Evolutionary conservation across 2,797 vertebrate genomes (phyloP), one percentile per base, ranked within the genome.

Genomic region (Chaetodon trifasciatus): DNA sequence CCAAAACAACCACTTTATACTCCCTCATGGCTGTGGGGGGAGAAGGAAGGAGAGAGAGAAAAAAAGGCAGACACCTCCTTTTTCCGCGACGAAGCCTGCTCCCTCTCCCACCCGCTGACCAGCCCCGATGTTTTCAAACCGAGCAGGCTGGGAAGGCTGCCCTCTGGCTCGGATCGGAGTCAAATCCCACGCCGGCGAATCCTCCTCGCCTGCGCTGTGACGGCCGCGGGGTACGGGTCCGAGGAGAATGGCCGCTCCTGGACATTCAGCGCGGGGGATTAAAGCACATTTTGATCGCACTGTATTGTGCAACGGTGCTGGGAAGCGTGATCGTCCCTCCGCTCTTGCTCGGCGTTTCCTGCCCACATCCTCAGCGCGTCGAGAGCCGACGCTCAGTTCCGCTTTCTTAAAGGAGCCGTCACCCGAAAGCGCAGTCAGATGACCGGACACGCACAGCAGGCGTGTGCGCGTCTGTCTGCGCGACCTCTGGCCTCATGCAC

Each of bases 1-100:
- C 97, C 93, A 98, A 89, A 90, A 98, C 97, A 76, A 98, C 97
- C 94, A 98, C 97, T 95, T 98, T 97, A 93, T 97, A 97, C 95
- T 98, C 97, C 94, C 97, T 95, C 97, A 97, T 97, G 92, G 88
- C 85, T 86, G 28, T 28, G 24, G 63, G 15, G 52, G 13, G 16
- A 44, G 32, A 3, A 24, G 11, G n/a, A 3, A 9, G 40, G 0
- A 13, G 24, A 35, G 44, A 8, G 16, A 42, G 24, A 39, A 82
- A 77, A 68, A 78, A 75, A 78, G 76, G 50, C 84, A 90, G 86
- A 92, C 83, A 78, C 90, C 85, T 92, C 89, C 88, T 90, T 90
- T 78, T 81, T 79, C 76, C 68, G 80, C 80, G 88, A 88, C 83
- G 87, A 81, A 91, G 90, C 81, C 84, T 90, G 81, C 57, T 62